Base-by-base conservation (phyloP, 2,888 invertebrate species). In the Bembecia ichneumoniformis region DNA sequence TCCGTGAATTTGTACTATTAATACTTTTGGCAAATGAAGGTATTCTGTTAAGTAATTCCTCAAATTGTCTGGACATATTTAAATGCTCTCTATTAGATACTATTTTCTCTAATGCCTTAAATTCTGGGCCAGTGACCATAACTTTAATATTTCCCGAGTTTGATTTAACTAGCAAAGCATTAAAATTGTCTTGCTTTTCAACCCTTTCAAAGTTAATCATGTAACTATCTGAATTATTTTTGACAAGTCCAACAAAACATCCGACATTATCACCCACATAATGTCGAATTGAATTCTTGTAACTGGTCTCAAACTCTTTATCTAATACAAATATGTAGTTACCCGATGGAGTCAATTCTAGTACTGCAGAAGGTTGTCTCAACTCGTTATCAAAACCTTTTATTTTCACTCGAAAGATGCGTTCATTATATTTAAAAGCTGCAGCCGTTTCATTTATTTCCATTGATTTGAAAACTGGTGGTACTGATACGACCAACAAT, bases 241-340 rank as follows among this genome's bases (percentile, higher is more conserved):
- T 68, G 13, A 51, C 53, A 44, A 82, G 55, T 47, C 64, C 55
- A 36, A 74, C 57, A 48, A 56, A 59, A 52, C 65, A 65, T 43
- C 66, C 51, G 10, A 52, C 59, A 20, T 65, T 52, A 9, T 64
- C 54, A 34, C 52, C 56, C 15, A 75, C 51, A 28, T 57, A 51
- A 28, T 64, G 51, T 15, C 63, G 57, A 7, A 77, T 56, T 3
- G 57, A 55, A 48, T 70, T 48, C 40, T 54, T 68, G 44, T 64
- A 73, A 17, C 43, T 54, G 35, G 58, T 74, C 60, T 78, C 77
- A 58, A 70, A 81, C 63, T 84, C 83, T 56, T 77, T 81, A 49
- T 83, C 77, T 43, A 81, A 51, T 36, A 77, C 55, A 43, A 82
- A 54, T 15, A 68, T 50, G 52, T 63, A 81, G 58, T 77, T 77